phyloP scores from a whole-genome alignment of 2,797 vertebrate genomes.

The Apogon hyalosoma region DNA sequence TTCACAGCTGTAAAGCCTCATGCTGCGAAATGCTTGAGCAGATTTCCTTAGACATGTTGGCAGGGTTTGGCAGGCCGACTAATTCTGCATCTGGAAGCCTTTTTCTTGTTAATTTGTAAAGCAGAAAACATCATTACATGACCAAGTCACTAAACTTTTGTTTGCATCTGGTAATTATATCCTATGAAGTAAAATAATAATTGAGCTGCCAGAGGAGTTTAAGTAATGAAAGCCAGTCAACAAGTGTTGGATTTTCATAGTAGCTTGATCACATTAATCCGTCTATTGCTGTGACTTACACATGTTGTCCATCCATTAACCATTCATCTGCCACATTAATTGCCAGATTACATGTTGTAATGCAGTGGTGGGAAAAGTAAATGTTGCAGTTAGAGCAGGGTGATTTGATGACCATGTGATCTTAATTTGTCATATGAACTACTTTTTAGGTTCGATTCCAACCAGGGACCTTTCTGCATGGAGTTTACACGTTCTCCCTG shows the following conservation, averaged over 20 bases:
- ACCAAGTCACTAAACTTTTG: slow-evolving; percentile 21
- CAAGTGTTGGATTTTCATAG: slow-evolving; percentile 24
- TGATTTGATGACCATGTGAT: too few relatives aligned
- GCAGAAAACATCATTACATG: slow-evolving; percentile 14
- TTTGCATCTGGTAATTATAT: slow-evolving; percentile 44
- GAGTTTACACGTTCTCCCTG: too few relatives aligned
- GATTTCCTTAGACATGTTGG: slow-evolving; percentile 6
- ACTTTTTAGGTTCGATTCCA: too few relatives aligned
- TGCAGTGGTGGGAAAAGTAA: background rate
- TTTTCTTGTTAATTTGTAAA: slow-evolving; percentile 29
- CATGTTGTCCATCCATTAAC: background rate
- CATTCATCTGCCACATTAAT: slow-evolving; percentile 7
- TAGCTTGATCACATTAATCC: slow-evolving; percentile 42
- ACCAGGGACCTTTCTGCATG: too few relatives aligned
- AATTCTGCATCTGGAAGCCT: slow-evolving; percentile 32
- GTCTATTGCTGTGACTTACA: background rate
- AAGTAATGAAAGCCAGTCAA: slow-evolving; percentile 45
- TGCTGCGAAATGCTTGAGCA: slow-evolving; percentile 2
- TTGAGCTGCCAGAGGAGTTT: slow-evolving; percentile 8
- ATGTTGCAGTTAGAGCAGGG: background rate
- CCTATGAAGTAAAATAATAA: slow-evolving; percentile 38
- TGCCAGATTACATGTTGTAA: background rate
- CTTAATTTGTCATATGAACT: too few relatives aligned
- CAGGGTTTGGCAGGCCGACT: slow-evolving; percentile 10
- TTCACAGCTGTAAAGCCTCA: slow-evolving; percentile 32